Evolutionary conservation across 2,888 invertebrate genomes (phyloP), one percentile per base, ranked within the genome.

Genomic region (Drosophila anceps): DNA sequence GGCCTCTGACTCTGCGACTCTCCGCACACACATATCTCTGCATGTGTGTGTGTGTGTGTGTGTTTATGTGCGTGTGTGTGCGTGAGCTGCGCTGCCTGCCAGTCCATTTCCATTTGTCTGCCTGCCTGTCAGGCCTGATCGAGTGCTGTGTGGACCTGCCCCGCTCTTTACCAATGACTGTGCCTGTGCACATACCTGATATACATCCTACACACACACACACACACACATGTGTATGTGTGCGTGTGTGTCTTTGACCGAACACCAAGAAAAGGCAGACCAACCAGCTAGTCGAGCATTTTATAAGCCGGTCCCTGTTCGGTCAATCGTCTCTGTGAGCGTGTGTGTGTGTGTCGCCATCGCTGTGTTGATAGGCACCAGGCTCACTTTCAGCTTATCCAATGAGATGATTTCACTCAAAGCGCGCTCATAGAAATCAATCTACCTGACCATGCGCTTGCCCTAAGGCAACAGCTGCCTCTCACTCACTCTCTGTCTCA

Each of bases 341-440:
- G 27, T 55, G 44, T 44, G 58, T 53, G 68, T 54, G 53, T 64
- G 54, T 39, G 54, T 67, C 82, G 81, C 81, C 81, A 81, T 81
- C 64, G 79, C 73, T 80, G 60, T 33, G 37, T 31, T 58, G 13
- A 31, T 71, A 44, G 62, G 57, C 65, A 58, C n/a, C 63, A 66
- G 73, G 69, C 79, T 67, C 69, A 48, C 13, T 60, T 69, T 44
- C 57, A 9, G 58, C 67, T 57, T 60, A 59, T 63, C 81, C 81
- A 81, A 81, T 81, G 79, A 67, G 63, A 81, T 69, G 58, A 69
- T 77, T 79, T 74, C 82, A 81, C 81, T 81, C 82, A 81, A 73
- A 61, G 33, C 33, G 31, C 62, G 43, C 76, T 69, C 81, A 60
- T 65, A 77, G 72, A 60, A 33, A 55, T 43, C 41, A 41, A 60